Conservation (phyloP, 2,888 invertebrate genomes). For the Meiosimyza platycephala region DNA sequence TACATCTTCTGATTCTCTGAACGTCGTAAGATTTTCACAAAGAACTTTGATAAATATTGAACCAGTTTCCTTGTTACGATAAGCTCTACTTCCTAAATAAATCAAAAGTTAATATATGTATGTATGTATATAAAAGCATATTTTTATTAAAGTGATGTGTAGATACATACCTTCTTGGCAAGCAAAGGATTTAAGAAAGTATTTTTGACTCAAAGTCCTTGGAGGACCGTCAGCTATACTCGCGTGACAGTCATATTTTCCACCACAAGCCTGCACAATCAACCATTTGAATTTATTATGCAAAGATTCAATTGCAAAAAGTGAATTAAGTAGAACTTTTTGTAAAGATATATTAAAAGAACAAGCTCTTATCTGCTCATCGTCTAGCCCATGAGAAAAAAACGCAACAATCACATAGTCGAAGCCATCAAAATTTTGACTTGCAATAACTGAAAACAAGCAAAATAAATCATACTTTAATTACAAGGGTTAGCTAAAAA, state of each 20-base stretch:
- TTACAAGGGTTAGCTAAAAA: no score
- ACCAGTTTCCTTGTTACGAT: no score
- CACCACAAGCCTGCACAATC: slow-evolving; percentile 15
- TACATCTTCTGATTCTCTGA: neutral
- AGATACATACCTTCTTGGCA: neutral
- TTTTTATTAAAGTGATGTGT: neutral
- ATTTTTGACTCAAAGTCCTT: neutral
- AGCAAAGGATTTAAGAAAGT: slow-evolving; percentile 23
- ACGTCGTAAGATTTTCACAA: neutral
- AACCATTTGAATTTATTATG: slow-evolving; percentile 16
- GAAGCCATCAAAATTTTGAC: neutral
- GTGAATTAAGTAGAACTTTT: slow-evolving; percentile 6
- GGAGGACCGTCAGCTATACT: neutral
- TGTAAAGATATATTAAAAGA: neutral
- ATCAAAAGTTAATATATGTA: neutral
- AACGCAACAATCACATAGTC: slow-evolving; percentile 8
- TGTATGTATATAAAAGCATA: neutral
- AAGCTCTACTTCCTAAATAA: no score
- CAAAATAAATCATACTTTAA: neutral
- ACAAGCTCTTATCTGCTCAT: neutral
- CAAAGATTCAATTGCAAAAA: neutral
- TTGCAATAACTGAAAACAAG: slow-evolving; percentile 3
- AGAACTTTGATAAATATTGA: neutral
- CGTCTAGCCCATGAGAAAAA: slow-evolving; percentile 20
- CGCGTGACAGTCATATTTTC: neutral